phyloP scores from a whole-genome alignment of 2,797 vertebrate species.

The Microctenopoma steveboyesi region DNA sequence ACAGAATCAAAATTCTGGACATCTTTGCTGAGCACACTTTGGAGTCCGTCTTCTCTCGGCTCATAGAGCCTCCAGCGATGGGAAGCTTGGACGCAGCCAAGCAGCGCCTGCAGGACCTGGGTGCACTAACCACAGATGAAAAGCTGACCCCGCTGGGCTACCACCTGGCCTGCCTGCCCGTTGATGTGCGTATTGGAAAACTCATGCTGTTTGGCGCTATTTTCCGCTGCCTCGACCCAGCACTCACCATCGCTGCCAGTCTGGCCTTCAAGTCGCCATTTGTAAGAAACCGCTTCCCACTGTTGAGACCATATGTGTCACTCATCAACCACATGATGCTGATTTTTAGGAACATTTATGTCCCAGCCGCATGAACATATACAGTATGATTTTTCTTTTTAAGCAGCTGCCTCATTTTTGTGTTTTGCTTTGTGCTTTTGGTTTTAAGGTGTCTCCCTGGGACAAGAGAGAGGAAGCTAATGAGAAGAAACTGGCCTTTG shows the following conservation, averaged over 20 bases:
- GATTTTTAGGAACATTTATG: slow-evolving; percentile 1
- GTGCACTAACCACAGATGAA: slow-evolving; percentile 90
- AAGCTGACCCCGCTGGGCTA: slow-evolving; percentile 95
- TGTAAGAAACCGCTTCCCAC: slow-evolving; percentile 63
- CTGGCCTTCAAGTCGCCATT: slow-evolving; percentile 92
- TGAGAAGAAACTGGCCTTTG: slow-evolving; percentile 92
- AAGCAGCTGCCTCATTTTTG: neutral
- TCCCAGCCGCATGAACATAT: neutral
- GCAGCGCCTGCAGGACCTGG: slow-evolving; percentile 90
- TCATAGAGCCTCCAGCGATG: slow-evolving; percentile 90
- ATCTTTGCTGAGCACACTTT: slow-evolving; percentile 88
- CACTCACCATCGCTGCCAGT: slow-evolving; percentile 96
- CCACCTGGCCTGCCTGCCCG: slow-evolving; percentile 96
- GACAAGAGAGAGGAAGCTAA: slow-evolving; percentile 96
- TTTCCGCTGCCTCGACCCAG: slow-evolving; percentile 96
- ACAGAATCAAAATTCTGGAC: slow-evolving; percentile 96
- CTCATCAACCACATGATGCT: neutral
- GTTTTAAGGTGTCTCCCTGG: slow-evolving; percentile 93
- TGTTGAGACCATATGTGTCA: slow-evolving; percentile 1
- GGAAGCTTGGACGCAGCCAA: slow-evolving; percentile 89
- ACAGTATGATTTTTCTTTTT: neutral
- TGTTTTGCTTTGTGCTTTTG: neutral
- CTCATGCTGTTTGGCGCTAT: slow-evolving; percentile 98
- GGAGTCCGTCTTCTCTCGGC: slow-evolving; percentile 89
- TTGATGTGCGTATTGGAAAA: slow-evolving; percentile 97